Conservation (phyloP, 2,888 invertebrate genomes). For the Acleris holmiana region DNA sequence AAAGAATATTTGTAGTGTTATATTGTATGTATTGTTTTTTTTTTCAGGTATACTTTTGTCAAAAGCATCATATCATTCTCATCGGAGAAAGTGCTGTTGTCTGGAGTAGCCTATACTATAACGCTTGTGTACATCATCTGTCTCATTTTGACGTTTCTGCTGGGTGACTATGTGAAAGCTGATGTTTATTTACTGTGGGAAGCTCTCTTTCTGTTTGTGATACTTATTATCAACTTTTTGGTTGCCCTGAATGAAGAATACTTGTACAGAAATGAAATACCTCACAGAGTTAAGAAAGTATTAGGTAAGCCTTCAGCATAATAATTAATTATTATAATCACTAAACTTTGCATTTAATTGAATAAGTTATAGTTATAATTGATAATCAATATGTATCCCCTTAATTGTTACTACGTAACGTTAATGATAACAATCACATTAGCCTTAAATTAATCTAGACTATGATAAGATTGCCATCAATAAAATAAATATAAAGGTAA, state of each 20-base stretch:
- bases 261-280: slow-evolving; percentile 81
- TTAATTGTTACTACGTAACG: too few relatives aligned
- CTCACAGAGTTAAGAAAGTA: slow-evolving; percentile 77
- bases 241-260: slow-evolving; percentile 79
- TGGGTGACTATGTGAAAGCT: slow-evolving; percentile 72
- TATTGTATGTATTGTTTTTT: too few relatives aligned
- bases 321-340: neutral
- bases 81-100: slow-evolving; percentile 73
- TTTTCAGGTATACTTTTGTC: slow-evolving; percentile 60
- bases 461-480: neutral
- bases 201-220: slow-evolving; percentile 71
- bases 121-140: slow-evolving; percentile 70
- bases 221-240: slow-evolving; percentile 71
- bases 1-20: too few relatives aligned
- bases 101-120: slow-evolving; percentile 75
- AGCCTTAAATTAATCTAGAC: neutral
- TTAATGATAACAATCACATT: neutral
- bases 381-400: neutral
- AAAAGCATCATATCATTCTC: slow-evolving; percentile 76
- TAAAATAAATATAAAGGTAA: neutral
- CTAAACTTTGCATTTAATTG: too few relatives aligned
- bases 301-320: slow-evolving; percentile 61
- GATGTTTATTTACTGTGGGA: slow-evolving; percentile 73
- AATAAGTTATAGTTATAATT: neutral
- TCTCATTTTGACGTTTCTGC: slow-evolving; percentile 69